Conservation (phyloP, 2,113 vertebrate species). For the Corythoichthys haematopterus region DNA sequence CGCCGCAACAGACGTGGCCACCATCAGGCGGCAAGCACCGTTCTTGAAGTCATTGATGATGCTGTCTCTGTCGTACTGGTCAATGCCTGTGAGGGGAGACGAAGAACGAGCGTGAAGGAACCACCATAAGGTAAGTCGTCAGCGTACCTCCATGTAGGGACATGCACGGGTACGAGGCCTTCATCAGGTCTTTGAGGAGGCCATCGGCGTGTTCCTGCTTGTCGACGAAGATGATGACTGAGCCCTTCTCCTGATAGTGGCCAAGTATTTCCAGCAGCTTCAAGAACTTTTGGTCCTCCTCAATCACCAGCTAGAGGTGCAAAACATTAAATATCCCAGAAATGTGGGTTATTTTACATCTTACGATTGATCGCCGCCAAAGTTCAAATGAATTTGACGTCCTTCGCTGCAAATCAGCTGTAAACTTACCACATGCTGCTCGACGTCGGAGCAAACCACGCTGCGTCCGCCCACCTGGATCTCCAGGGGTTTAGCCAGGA, state of each 20-base stretch:
- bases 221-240: conserved; percentile 97
- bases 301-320: conserved; percentile 84
- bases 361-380: no score
- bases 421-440: conserved; percentile 87
- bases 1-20: conserved; percentile 94
- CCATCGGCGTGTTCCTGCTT: conserved; percentile 95
- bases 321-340: not conserved
- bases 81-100: conserved; percentile 77
- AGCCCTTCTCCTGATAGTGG: conserved; percentile 95
- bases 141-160: conserved; percentile 92
- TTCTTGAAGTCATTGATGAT: conserved; percentile 98
- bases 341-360: no score
- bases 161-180: conserved; percentile 96
- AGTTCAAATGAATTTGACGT: no score
- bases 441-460: conserved; percentile 95
- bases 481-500: conserved; percentile 90
- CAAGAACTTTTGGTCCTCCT: conserved; percentile 95
- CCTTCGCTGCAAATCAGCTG: not conserved
- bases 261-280: conserved; percentile 94
- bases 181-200: conserved; percentile 94
- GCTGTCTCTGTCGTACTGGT: conserved; percentile 97
- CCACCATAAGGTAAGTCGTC: not conserved
- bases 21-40: conserved; percentile 90
- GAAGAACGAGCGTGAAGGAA: no score
- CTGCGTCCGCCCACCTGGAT: conserved; percentile 96